Evolutionary conservation across 2,113 vertebrate species (phyloP).

Genomic region (Hydrolagus affinis): DNA sequence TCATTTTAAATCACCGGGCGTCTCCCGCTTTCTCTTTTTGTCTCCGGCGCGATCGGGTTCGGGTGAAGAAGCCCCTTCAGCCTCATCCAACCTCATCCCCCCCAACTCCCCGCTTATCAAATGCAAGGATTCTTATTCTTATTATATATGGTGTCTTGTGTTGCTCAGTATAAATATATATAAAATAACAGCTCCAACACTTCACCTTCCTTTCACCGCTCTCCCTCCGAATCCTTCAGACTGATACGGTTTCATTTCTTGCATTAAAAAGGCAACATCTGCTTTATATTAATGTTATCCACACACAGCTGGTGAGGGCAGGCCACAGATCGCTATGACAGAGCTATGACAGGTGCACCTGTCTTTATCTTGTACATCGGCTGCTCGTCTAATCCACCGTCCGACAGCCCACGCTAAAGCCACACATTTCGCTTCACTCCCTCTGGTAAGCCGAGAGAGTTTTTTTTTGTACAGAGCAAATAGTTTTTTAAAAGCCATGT

Average conservation of each 20-base stretch:
- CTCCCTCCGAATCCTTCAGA: not conserved
- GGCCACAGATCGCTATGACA: not conserved
- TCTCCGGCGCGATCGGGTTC: too few relatives aligned
- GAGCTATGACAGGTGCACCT: not conserved
- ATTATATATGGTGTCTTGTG: not conserved
- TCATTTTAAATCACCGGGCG: not conserved
- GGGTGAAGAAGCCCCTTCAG: too few relatives aligned
- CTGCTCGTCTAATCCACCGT: not conserved
- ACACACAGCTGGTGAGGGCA: not conserved
- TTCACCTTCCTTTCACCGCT: not conserved
- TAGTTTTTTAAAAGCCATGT: too few relatives aligned
- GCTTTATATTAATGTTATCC: not conserved
- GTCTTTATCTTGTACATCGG: not conserved
- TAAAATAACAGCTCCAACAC: not conserved
- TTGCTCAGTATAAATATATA: too few relatives aligned
- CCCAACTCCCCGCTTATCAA: not conserved
- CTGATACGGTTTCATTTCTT: not conserved
- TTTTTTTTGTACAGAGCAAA: not conserved
- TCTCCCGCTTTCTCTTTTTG: not conserved
- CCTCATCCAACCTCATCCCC: not conserved
- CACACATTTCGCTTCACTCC: not conserved
- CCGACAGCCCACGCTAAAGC: not conserved
- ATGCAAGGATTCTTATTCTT: too few relatives aligned
- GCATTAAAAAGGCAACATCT: not conserved
- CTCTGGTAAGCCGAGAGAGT: too few relatives aligned